Base-by-base conservation (phyloP, 1,140 invertebrate genomes). In the Papilio polytes region DNA sequence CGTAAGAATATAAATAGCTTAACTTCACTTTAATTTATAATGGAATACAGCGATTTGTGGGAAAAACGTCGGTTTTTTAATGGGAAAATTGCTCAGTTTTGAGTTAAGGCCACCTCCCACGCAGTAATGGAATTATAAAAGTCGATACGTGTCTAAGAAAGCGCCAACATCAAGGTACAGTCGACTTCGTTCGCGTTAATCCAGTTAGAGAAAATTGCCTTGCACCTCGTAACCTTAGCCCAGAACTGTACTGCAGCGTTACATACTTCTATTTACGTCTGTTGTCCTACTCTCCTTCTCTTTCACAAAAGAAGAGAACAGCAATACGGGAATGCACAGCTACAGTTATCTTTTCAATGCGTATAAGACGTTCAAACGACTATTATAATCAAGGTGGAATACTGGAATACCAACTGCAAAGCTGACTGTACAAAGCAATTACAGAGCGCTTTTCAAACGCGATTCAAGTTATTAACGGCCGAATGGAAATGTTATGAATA, bases 81-180 rank as follows among this genome's bases (percentile, higher is more conserved):
- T 59, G 56, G 53, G 20, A 78, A 78, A 78, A 78, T 78, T 78
- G 53, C 53, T 63, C 31, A 66, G 77, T 36, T 36, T 66, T 56
- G 31, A 63, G 56, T 36, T 44, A 83, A 84, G 74, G 84, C 80
- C 84, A 87, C 89, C 83, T 85, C 86, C 84, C 86, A 88, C 86
- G 84, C 82, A 78, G 87, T 87, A 86, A 89, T 85, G 83, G 83
- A 83, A 85, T 87, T 87, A 86, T 87, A 89, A 86, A 81, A 88
- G 83, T 85, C 81, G 70, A 88, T 85, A 90, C 83, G 83, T 85
- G 82, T 85, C 51, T 73, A 87, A 86, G 87, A 84, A 82, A 87
- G 63, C 81, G 81, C 85, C 80, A 87, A 83, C 63, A 70, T 31
- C 63, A 70, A 70, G 53, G 53, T 56, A 56, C 53, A 56, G 53